Percentiles rank a stretch among this genome's conserved stretches.
Evolutionary conservation across 1,140 invertebrate genomes (phyloP).

Genomic region (Macrosteles quadrilineatus): DNA sequence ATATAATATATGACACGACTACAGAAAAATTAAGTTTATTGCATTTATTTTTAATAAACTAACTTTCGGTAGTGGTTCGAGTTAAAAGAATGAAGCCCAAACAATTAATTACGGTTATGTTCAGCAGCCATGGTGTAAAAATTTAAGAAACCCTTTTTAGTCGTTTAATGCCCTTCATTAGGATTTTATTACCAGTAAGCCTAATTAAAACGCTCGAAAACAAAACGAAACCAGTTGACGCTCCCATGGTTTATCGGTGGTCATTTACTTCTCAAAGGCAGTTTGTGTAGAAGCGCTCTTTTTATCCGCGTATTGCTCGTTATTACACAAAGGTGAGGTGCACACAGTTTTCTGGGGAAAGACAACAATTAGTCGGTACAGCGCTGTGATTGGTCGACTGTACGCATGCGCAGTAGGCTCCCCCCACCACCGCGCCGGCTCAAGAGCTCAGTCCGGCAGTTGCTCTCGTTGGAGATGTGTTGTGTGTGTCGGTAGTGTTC

Average conservation of each 20-base stretch:
- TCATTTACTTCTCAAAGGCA: background rate
- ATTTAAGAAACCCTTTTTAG: too few relatives aligned
- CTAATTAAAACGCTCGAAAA: too few relatives aligned
- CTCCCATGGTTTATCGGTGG: background rate
- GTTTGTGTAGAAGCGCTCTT: background rate
- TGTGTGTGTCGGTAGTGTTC: background rate
- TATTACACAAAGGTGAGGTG: conserved; percentile 23
- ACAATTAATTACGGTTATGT: too few relatives aligned
- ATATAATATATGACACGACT: too few relatives aligned
- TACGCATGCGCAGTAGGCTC: conserved; percentile 2
- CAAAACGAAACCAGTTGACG: too few relatives aligned
- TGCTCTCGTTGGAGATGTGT: background rate
- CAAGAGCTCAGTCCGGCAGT: conserved; percentile 17
- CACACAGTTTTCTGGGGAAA: conserved; percentile 24
- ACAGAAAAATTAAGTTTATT: too few relatives aligned
- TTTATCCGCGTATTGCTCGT: conserved; percentile 17
- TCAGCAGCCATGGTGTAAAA: too few relatives aligned
- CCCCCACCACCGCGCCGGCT: conserved; percentile 8
- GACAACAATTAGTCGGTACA: conserved; percentile 21
- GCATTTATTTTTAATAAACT: too few relatives aligned
- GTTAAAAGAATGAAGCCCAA: too few relatives aligned
- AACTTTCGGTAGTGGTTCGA: too few relatives aligned
- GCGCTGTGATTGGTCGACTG: background rate
- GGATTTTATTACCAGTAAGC: too few relatives aligned
- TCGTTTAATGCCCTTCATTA: too few relatives aligned